phyloP scores from a whole-genome alignment of 2,113 vertebrate species.

The Callochromis pleurospilus region DNA sequence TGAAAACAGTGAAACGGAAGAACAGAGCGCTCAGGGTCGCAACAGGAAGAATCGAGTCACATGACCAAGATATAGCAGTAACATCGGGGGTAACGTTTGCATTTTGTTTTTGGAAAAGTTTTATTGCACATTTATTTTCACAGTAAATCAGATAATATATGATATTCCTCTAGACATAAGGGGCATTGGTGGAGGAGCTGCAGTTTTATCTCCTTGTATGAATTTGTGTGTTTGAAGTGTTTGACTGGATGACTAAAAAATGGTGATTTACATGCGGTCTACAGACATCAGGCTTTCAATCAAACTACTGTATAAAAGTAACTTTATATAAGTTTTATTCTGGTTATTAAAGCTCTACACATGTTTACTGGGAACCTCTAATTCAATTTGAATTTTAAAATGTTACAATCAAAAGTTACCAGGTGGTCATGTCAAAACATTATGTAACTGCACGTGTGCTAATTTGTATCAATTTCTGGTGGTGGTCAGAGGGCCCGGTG shows the following conservation, averaged over 20 bases:
- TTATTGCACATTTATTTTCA: background rate
- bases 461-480: background rate
- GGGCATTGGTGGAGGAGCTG: background rate
- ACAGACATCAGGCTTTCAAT: background rate
- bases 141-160: background rate
- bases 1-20: background rate
- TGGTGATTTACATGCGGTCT: fast-evolving
- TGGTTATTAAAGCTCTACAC: background rate
- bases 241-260: background rate
- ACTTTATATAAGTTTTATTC: background rate
- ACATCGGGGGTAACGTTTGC: background rate
- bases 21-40: background rate
- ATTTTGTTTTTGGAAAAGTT: background rate
- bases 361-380: fast-evolving
- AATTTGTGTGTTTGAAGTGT: background rate
- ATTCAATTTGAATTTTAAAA: fast-evolving
- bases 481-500: too few relatives aligned
- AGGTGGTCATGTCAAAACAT: background rate
- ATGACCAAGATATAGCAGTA: background rate
- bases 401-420: background rate
- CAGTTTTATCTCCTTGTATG: background rate
- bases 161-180: fast-evolving
- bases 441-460: background rate
- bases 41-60: background rate
- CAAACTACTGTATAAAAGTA: background rate